Base-by-base conservation (phyloP, 2,888 invertebrate genomes). In the Hemistola chrysoprasaria region DNA sequence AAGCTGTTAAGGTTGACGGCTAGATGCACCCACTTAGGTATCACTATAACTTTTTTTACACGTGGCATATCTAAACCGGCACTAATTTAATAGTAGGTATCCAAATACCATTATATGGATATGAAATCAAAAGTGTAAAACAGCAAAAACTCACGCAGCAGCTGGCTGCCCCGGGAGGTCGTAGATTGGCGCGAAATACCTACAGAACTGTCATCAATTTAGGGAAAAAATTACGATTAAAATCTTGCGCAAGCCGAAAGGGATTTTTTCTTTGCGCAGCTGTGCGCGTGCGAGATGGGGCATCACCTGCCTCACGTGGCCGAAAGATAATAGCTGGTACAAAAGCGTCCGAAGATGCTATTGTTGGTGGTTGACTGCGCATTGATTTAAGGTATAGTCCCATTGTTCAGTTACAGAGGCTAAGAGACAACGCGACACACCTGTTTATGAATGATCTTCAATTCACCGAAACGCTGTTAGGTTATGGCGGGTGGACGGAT, bases 201-300 rank as follows among this genome's bases (percentile, higher is more conserved):
- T 80, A 77, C 61, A 66, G 68, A 76, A 76, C 77, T 87, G 87
- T 84, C 86, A 82, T 80, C 81, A 60, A 72, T 68, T 60, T 47
- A 49, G 40, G 25, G 49, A 66, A 70, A 71, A 75, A 83, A 77
- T 75, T 59, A 59, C 78, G 81, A 86, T 87, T 85, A 84, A 73
- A 83, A 86, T 86, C 86, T 88, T 88, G 79, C 80, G 69, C 82
- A 88, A 88, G 78, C 79, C 78, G 75, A 65, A 66, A 64, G 62
- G 50, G 42, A 45, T 71, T 76, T 82, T 81, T 78, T 79, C 56
- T 69, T 49, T 30, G 53, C 60, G 75, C 87, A 87, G 87, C 66
- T 87, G 87, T 73, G 84, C 86, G 81, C 86, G 86, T 86, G 87
- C 85, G 71, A 48, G 16, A 16, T 4, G 4, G 0, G 16, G 36